Percentiles rank a stretch among this genome's conserved stretches.
phyloP scores from a whole-genome alignment of 1,140 invertebrate genomes.

The Caenorhabditis latens region DNA sequence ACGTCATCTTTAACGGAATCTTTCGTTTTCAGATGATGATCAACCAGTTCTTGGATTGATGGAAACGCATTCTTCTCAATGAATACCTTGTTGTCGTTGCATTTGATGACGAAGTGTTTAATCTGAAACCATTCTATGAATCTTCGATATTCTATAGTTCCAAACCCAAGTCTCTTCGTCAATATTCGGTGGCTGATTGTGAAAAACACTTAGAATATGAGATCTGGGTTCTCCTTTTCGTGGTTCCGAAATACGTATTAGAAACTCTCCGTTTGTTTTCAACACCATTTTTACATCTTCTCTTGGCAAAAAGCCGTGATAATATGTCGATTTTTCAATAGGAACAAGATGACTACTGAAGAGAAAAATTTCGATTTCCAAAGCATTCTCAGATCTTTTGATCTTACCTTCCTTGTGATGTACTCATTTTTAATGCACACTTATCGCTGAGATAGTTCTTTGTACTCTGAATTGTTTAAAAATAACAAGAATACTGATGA shows the following conservation, averaged over 20 bases:
- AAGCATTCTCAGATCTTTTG: too few relatives aligned
- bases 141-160: too few relatives aligned
- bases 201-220: background rate
- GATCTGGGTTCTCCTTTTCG: background rate
- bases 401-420: too few relatives aligned
- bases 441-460: too few relatives aligned
- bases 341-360: too few relatives aligned
- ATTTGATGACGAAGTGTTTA: constrained; percentile 62
- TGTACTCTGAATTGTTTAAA: too few relatives aligned
- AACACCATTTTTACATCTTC: background rate
- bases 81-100: constrained; percentile 45
- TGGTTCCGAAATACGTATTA: background rate
- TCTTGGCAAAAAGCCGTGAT: background rate
- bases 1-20: constrained; percentile 22
- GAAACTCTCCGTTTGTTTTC: background rate
- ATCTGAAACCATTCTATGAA: constrained; percentile 5
- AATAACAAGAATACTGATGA: too few relatives aligned
- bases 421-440: too few relatives aligned
- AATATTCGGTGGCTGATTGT: too few relatives aligned
- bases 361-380: too few relatives aligned
- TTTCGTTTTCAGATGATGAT: constrained; percentile 46
- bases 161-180: too few relatives aligned
- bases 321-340: background rate
- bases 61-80: constrained; percentile 56
- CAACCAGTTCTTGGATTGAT: constrained; percentile 55